These are phyloP conservation scores for Pantherophis guttatus DNA, from an alignment of 2,113 vertebrate genomes.

Conservation along the genomic window DNA sequence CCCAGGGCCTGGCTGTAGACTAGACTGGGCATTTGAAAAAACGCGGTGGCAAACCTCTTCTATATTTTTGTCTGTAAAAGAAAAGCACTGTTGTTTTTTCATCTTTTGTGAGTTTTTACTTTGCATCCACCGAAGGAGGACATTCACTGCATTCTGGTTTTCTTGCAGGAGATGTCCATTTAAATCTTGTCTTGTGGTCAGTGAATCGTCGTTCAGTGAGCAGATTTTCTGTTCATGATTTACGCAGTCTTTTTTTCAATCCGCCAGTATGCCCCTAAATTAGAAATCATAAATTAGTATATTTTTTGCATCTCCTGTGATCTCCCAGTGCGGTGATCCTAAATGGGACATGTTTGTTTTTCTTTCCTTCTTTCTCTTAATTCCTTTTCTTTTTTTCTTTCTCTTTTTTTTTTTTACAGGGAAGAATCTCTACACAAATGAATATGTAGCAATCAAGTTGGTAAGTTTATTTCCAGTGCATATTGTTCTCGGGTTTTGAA, in stretches of 20 bases:
- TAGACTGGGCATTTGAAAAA: background rate
- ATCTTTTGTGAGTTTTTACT: background rate
- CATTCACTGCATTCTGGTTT: background rate
- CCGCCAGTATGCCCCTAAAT: background rate
- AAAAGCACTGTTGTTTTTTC: background rate
- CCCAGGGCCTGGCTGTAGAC: background rate
- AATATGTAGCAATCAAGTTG: constrained; percentile 97
- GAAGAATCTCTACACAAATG: constrained; percentile 94
- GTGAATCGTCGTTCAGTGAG: background rate
- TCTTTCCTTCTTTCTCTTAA: background rate
- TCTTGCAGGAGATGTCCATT: background rate
- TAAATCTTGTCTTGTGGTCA: background rate
- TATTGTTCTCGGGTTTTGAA: background rate
- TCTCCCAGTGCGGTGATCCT: background rate
- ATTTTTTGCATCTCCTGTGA: background rate
- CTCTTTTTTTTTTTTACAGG: constrained; percentile 55
- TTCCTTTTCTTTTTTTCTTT: background rate
- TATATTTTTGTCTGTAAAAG: background rate
- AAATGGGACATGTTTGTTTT: background rate
- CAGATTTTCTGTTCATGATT: background rate
- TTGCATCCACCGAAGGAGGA: background rate
- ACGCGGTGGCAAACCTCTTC: background rate
- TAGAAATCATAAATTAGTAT: no score
- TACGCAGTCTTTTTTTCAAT: background rate
- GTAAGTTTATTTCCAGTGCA: constrained; percentile 67